phyloP scores from a whole-genome alignment of 2,888 invertebrate genomes.

The Ethmia dodecea region DNA sequence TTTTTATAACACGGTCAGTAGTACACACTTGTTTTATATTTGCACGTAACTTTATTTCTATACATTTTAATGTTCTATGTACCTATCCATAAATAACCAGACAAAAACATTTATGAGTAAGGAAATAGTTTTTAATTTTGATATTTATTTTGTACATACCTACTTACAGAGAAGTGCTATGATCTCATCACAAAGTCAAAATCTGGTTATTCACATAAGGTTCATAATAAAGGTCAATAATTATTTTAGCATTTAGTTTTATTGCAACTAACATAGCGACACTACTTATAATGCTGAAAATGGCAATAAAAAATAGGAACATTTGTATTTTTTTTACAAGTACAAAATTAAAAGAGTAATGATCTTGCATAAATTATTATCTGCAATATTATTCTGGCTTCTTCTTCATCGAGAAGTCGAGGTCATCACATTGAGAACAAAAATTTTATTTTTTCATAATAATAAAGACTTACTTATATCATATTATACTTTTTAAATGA shows the following conservation, averaged over 20 bases:
- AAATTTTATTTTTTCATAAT: too few species aligned
- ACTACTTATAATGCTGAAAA: too few species aligned
- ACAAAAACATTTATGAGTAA: too few species aligned
- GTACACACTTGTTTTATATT: constrained; percentile 27
- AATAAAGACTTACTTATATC: too few species aligned
- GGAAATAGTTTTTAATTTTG: background rate
- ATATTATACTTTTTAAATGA: too few species aligned
- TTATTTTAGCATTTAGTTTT: constrained; percentile 6
- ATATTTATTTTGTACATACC: constrained; percentile 8
- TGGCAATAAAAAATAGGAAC: too few species aligned
- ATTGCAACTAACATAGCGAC: background rate
- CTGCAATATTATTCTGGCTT: too few species aligned
- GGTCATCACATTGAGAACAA: too few species aligned
- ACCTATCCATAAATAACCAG: background rate
- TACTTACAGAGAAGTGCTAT: constrained; percentile 12
- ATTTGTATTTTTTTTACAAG: too few species aligned
- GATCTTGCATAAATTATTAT: too few species aligned
- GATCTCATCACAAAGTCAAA: constrained; percentile 23
- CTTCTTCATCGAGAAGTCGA: too few species aligned
- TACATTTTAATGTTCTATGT: background rate
- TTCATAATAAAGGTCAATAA: constrained; percentile 6
- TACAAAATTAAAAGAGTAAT: too few species aligned
- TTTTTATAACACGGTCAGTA: constrained; percentile 26
- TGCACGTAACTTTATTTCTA: constrained; percentile 20
- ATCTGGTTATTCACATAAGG: constrained; percentile 13